Base-by-base conservation (phyloP, 2,888 invertebrate genomes). In the Emesis russula region DNA sequence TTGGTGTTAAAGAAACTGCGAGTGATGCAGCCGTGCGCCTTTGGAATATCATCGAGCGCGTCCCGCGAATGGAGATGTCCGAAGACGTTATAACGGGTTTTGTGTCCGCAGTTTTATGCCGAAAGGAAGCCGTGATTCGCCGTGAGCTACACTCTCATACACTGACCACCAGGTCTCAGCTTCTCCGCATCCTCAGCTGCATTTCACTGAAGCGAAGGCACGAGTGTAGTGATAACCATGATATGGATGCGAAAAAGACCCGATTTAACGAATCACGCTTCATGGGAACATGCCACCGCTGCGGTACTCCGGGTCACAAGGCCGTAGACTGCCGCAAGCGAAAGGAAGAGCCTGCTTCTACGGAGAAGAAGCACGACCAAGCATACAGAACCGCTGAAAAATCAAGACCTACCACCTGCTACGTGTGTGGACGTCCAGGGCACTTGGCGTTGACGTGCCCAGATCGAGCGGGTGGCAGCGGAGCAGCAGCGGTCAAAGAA, bases 81-180 rank as follows among this genome's bases (percentile, higher is more conserved):
- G 83, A 81, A 25, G 36, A 84, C 7, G 78, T 84, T 1, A 81
- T 36, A 0, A 74, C 81, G 1, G 87, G 87, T 4, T 81, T 87
- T 73, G 83, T 68, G 1, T 77, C 77, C 0, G 83, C 83, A 0
- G 73, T 81, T n/a, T 44, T 87, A 44, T 81, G 73, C 13, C 83
- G 81, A 25, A 74, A 73, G 13, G 83, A 84, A 38, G 78, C 53
- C 1, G 70, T 58, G 33, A 70, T 83, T 36, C 77, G 83, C 68
- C 83, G 81, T n/a, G 87, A 87, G 68, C 68, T 87, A 31, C 81
- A 87, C 36, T 83, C 83, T 18, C 58, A 48, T 4, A 25, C 81
- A 31, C 71, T 81, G 11, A 83, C 80, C 0, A 63, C 75, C 25
- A 83, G 83, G 77, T 3, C 15, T 38, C 83, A 86, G 68, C 73